A percentile compares a stretch with the other conserved stretches of the same genome.
Conservation (phyloP, 2,113 vertebrate genomes). For the Willisornis vidua region DNA sequence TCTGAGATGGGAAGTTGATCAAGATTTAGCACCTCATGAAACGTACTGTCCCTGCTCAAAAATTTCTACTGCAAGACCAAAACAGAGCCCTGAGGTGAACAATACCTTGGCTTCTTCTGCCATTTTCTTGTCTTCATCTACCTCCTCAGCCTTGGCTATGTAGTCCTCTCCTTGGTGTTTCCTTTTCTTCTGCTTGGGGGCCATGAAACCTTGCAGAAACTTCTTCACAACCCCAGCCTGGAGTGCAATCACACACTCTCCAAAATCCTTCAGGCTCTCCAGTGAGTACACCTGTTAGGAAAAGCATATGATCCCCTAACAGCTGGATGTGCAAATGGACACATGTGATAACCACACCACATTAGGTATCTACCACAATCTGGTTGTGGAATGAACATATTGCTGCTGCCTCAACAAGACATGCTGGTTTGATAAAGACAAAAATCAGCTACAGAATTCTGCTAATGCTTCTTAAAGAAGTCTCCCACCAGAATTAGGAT, state of each 20-base stretch:
- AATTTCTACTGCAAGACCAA: neutral
- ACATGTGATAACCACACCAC: neutral
- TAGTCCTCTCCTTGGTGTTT: constrained; percentile 87
- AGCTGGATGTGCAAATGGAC: neutral
- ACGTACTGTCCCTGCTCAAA: neutral
- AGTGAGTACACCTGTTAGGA: constrained; percentile 81
- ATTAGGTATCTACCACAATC: neutral
- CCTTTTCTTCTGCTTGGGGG: constrained; percentile 93
- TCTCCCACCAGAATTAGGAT: neutral
- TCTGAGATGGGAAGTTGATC: neutral
- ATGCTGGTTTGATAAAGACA: neutral
- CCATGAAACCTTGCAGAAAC: constrained; percentile 99
- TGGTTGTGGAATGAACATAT: neutral
- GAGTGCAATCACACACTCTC: constrained; percentile 90
- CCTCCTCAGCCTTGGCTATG: constrained; percentile 84
- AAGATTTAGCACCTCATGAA: neutral
- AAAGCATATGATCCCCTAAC: neutral
- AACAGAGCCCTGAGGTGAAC: neutral
- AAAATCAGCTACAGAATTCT: neutral
- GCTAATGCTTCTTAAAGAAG: neutral
- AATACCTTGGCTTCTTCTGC: constrained; percentile 95
- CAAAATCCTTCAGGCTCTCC: constrained; percentile 92
- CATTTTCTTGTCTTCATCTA: constrained; percentile 94
- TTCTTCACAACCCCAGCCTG: constrained; percentile 96
- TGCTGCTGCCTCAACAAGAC: neutral